Base-by-base conservation (phyloP, 2,797 vertebrate genomes). In the Basileuterus tristriatus region DNA sequence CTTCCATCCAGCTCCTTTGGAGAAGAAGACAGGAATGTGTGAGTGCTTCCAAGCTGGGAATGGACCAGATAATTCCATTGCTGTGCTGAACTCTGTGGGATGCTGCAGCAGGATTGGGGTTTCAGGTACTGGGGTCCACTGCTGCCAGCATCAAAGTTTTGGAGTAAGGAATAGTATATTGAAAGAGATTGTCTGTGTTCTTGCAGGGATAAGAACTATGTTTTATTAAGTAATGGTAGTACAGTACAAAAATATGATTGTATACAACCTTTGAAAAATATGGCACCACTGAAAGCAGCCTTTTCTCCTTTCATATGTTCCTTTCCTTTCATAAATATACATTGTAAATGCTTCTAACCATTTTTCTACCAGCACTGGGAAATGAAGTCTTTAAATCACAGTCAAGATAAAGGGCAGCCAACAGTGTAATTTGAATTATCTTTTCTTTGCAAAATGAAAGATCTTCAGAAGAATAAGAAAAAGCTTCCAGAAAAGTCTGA, bases 211-310 rank as follows among this genome's bases (percentile, higher is more conserved):
- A 62, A 83, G 69, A 82, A 26, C 59, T 67, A 12, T 49, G 44
- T 9, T 78, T 91, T 87, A 78, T 78, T 91, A 53, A 83, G 30
- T 68, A 81, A 32, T 80, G 65, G 15, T 32, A 39, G 9, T 34
- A 47, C 26, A 37, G n/a, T 94, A 88, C 41, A 90, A 93, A 97
- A 96, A 77, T 92, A 93, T 39, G 84, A 27, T 58, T 74, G 20
- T 82, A 84, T 74, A 64, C 63, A 92, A 56, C 47, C 41, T 76
- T 27, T 72, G 91, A 94, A 86, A 95, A 93, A 86, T 50, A 90
- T 43, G 80, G 53, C 36, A 83, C 47, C 14, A 14, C 77, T 88
- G 69, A 72, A 87, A 87, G 63, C 41, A 62, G 18, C 14, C 21
- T 83, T 69, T 90, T 70, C 22, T 80, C 12, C 52, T 85, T 41